Evolutionary conservation across 2,113 vertebrate genomes (phyloP).

Genomic region (Callionymus lyra): DNA sequence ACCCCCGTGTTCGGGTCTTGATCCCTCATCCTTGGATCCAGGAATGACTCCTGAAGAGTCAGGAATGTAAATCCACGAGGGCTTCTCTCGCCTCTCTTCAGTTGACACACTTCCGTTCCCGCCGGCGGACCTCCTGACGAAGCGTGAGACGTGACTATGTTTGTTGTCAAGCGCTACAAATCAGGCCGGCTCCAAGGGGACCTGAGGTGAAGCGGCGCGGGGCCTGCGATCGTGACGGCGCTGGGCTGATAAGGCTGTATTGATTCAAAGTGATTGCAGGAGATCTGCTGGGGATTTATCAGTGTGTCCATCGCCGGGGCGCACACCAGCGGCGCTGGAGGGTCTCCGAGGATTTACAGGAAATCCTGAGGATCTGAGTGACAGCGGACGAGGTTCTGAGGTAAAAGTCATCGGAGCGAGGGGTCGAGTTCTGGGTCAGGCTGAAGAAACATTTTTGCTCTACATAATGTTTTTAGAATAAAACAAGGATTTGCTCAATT

Average conservation of each 20-base stretch:
- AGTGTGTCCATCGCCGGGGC: constrained; percentile 78
- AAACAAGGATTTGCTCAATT: no score
- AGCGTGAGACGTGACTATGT: constrained; percentile 51
- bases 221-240: constrained; percentile 62
- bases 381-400: constrained; percentile 54
- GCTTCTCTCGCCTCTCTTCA: constrained; percentile 28
- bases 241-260: constrained; percentile 79
- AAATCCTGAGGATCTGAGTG: constrained; percentile 77
- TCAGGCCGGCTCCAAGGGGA: constrained; percentile 56
- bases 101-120: constrained; percentile 36
- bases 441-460: constrained; percentile 16
- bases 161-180: constrained; percentile 55
- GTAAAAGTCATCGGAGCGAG: constrained; percentile 72
- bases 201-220: constrained; percentile 60
- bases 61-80: constrained; percentile 2
- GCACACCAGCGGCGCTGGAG: constrained; percentile 49
- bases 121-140: constrained; percentile 42
- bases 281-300: constrained; percentile 86
- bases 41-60: no score
- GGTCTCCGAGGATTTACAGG: constrained; percentile 75
- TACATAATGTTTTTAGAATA: no score
- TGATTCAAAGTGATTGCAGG: constrained; percentile 82
- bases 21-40: no score
- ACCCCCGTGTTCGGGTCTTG: no score
- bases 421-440: constrained; percentile 36